Evolutionary conservation across 2,113 vertebrate genomes (phyloP), one percentile per base, ranked within the genome.

Genomic region (Nothocercus nigrocapillus): DNA sequence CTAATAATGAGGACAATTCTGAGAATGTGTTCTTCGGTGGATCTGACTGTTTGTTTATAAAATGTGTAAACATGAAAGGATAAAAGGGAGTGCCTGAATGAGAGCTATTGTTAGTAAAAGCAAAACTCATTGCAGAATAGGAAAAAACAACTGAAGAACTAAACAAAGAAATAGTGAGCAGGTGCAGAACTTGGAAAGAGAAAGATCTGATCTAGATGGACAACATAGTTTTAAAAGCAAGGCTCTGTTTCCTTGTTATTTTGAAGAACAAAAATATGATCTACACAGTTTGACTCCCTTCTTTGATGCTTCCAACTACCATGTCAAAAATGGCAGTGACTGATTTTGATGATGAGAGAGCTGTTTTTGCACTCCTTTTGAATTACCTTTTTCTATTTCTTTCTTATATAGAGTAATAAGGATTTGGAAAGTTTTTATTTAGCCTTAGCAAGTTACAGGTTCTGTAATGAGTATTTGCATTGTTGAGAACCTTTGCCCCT

Each of bases 41-140:
- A 78, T 76, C 19, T 72, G 53, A 59, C 49, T 90, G 28, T 90
- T 80, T 95, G 63, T 95, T 95, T 95, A 74, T 51, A 80, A 12
- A 34, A 28, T 11, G 3, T 78, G 58, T 90, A 95, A 94, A 78
- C 64, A 70, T 7, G 32, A 69, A 67, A 42, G 45, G 51, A 38
- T 59, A 40, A 79, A 44, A 85, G 69, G 62, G 80, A 72, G 40
- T 54, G 54, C 70, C 63, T 88, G 84, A 82, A 74, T 82, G 83
- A 86, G 27, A 51, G 19, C 83, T 75, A 80, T 83, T 94, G 90
- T 93, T 68, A 81, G 47, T 62, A 78, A 88, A 68, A 86, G n/a
- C 36, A 85, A 89, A 92, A 82, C 78, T 73, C 66, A 19, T 24
- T 74, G 77, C 42, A 54, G 79, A 67, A 42, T 11, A 80, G 79